phyloP scores from a whole-genome alignment of 2,797 vertebrate genomes.

The Philypnodon macrostomus region DNA sequence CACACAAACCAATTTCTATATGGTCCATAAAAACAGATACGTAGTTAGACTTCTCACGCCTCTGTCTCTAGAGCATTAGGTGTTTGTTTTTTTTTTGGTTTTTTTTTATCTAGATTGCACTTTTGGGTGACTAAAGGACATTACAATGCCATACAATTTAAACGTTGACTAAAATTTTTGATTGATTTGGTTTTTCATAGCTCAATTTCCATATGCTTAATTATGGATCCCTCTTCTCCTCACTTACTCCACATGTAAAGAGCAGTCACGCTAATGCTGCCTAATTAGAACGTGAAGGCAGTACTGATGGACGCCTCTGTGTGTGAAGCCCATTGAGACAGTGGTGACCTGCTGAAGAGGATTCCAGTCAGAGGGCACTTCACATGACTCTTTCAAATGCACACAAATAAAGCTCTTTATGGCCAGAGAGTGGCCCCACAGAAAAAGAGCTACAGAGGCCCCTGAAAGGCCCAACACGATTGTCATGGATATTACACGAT shows the following conservation, averaged over 20 bases:
- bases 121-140: slow-evolving; percentile 23
- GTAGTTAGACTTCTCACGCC: slow-evolving; percentile 90
- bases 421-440: slow-evolving; percentile 97
- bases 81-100: slow-evolving; percentile 31
- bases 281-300: slow-evolving; percentile 92
- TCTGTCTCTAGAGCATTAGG: slow-evolving; percentile 32
- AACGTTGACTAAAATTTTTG: slow-evolving; percentile 34
- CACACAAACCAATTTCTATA: slow-evolving; percentile 99
- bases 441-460: slow-evolving; percentile 80
- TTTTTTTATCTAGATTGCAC: slow-evolving; percentile 58
- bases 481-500: slow-evolving; percentile 99
- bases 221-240: slow-evolving; percentile 7
- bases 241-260: slow-evolving; percentile 77
- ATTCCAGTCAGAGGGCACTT: slow-evolving; percentile 91
- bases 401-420: slow-evolving; percentile 98
- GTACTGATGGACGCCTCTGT: slow-evolving; percentile 87
- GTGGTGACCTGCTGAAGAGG: slow-evolving; percentile 90
- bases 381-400: slow-evolving; percentile 98
- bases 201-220: not conserved
- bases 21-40: slow-evolving; percentile 94
- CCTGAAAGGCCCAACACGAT: slow-evolving; percentile 92
- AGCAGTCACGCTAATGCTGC: slow-evolving; percentile 67
- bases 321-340: slow-evolving; percentile 92
- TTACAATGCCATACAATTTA: slow-evolving; percentile 77
- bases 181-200: slow-evolving; percentile 10